A percentile compares a stretch with the other conserved stretches of the same genome.
phyloP scores from a whole-genome alignment of 2,797 vertebrate genomes.

The Leucoraja ocellata region DNA sequence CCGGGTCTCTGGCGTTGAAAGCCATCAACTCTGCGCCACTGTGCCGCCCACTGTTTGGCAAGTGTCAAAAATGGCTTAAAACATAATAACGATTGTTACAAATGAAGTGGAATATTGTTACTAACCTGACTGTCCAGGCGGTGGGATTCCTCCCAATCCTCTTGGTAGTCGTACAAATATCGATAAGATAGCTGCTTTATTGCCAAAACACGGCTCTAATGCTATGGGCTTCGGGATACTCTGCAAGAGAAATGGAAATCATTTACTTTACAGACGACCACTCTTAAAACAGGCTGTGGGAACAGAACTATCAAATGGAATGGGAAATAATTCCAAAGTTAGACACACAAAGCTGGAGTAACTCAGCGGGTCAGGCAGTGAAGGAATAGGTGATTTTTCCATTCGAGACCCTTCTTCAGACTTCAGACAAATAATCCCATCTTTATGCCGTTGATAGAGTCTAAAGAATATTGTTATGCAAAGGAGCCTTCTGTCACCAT shows the following conservation, averaged over 20 bases:
- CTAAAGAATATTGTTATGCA: background rate
- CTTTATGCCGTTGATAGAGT: background rate
- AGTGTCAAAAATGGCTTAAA: background rate
- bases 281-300: background rate
- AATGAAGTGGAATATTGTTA: background rate
- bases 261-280: background rate
- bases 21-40: no score
- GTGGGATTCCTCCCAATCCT: slow-evolving; percentile 84
- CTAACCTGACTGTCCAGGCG: slow-evolving; percentile 94
- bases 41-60: background rate
- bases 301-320: background rate
- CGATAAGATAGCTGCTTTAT: slow-evolving; percentile 91
- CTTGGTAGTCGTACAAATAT: slow-evolving; percentile 91
- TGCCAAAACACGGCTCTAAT: slow-evolving; percentile 91
- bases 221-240: slow-evolving; percentile 90
- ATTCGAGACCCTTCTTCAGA: no score
- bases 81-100: background rate
- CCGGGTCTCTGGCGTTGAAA: no score
- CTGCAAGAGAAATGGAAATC: slow-evolving; percentile 52
- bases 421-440: background rate
- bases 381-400: no score
- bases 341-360: no score
- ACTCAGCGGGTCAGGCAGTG: no score
- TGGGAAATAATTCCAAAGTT: background rate
- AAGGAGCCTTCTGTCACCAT: background rate